Conservation (phyloP, 2,113 vertebrate species). For the Castor canadensis region DNA sequence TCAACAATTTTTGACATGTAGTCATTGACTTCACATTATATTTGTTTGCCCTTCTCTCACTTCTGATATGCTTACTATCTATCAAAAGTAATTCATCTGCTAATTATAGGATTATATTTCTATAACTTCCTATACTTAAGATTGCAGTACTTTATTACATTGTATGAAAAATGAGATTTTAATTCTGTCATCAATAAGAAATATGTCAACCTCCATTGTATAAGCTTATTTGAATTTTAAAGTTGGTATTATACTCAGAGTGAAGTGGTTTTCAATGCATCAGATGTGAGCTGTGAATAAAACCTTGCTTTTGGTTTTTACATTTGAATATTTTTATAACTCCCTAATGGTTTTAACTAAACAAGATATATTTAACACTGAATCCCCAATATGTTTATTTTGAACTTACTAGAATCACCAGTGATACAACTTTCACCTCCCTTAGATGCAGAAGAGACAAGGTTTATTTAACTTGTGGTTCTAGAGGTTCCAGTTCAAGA, state of each 20-base stretch:
- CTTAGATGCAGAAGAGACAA: not conserved
- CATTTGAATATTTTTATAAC: not conserved
- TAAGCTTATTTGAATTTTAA: not conserved
- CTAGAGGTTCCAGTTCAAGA: no score
- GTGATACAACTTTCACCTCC: not conserved
- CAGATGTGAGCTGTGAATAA: not conserved
- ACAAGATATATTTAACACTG: not conserved
- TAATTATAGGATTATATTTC: not conserved
- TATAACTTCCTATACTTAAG: not conserved
- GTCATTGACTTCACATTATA: rapidly evolving
- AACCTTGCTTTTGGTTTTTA: not conserved
- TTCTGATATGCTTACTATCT: not conserved
- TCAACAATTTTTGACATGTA: not conserved
- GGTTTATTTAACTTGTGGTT: no score
- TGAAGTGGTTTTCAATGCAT: not conserved
- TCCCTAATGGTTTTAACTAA: not conserved
- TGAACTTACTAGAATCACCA: not conserved
- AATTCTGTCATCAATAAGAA: not conserved
- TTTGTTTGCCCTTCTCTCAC: not conserved
- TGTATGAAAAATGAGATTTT: not conserved
- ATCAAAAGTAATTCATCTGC: not conserved
- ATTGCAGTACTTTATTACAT: not conserved
- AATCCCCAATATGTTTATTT: not conserved
- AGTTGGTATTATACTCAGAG: not conserved
- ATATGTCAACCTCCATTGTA: not conserved